Conservation (phyloP, 2,888 invertebrate species). For the Lordiphosa andalusiaca region DNA sequence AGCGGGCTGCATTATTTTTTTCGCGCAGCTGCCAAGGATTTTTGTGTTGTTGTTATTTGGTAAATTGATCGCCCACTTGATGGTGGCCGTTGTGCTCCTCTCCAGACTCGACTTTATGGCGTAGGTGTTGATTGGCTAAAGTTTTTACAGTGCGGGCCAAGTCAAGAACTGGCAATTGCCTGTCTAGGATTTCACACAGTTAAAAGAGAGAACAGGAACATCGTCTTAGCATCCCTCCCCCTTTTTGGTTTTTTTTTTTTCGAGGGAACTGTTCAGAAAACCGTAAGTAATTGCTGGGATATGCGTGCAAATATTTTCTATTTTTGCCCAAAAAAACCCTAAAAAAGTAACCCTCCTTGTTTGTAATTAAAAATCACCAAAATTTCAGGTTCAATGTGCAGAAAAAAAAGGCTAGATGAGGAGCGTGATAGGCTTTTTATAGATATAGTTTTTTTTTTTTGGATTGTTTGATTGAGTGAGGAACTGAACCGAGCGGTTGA, state of each 20-base stretch:
- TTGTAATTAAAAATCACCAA: slow-evolving; percentile 50
- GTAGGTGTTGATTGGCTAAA: slow-evolving; percentile 55
- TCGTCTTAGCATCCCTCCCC: slow-evolving; percentile 8
- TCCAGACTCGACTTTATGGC: slow-evolving; percentile 22
- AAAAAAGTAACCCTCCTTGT: slow-evolving; percentile 46
- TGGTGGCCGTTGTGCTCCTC: slow-evolving; percentile 13
- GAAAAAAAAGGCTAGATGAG: slow-evolving; percentile 50
- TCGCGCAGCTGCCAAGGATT: slow-evolving; percentile 56
- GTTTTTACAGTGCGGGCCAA: slow-evolving; percentile 30
- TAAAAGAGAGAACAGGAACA: not conserved
- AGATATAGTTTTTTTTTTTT: slow-evolving; percentile 1
- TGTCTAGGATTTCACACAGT: slow-evolving; percentile 11
- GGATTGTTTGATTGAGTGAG: slow-evolving; percentile 35
- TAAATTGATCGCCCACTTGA: slow-evolving; percentile 56
- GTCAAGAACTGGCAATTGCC: slow-evolving; percentile 40
- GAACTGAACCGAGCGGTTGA: slow-evolving; percentile 3
- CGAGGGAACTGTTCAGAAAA: slow-evolving; percentile 58
- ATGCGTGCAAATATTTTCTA: slow-evolving; percentile 75
- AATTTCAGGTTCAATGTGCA: slow-evolving; percentile 53
- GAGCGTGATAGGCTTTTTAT: slow-evolving; percentile 48
- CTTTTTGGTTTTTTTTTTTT: not conserved
- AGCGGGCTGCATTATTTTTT: slow-evolving; percentile 41
- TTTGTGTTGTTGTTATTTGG: slow-evolving; percentile 27
- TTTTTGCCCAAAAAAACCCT: slow-evolving; percentile 66
- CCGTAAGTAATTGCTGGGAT: slow-evolving; percentile 77